A percentile compares a stretch with the other conserved stretches of the same genome.
Evolutionary conservation across 2,797 vertebrate species (phyloP).

Genomic region (Notamacropus eugenii): DNA sequence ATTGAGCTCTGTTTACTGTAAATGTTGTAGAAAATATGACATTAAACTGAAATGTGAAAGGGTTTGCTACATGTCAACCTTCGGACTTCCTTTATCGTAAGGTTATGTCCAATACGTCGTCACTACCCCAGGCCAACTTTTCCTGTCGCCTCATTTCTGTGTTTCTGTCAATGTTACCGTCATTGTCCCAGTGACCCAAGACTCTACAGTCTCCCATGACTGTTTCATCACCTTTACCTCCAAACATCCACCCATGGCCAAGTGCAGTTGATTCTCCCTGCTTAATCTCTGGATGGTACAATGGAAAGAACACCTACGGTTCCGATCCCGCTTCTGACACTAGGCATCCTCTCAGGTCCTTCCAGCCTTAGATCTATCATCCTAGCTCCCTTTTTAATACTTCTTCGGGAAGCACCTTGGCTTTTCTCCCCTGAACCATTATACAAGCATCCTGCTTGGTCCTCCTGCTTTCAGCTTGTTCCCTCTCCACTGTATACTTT

Average conservation of each 20-base stretch:
- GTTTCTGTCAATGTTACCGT: neutral
- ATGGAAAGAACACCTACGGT: neutral
- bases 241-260: neutral
- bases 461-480: neutral
- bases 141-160: neutral
- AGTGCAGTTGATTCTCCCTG: neutral
- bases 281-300: neutral
- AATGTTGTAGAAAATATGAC: slow-evolving; percentile 36
- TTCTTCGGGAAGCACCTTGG: neutral
- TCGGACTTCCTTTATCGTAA: neutral
- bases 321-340: neutral
- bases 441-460: neutral
- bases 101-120: neutral
- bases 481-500: neutral
- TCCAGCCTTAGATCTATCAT: neutral
- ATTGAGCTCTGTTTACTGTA: slow-evolving; percentile 8
- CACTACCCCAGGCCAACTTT: neutral
- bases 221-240: neutral
- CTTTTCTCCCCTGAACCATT: neutral
- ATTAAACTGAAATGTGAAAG: slow-evolving; percentile 16
- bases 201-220: neutral
- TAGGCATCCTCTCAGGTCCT: neutral
- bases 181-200: neutral
- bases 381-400: neutral
- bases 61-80: slow-evolving; percentile 29